phyloP scores from a whole-genome alignment of 2,888 invertebrate species.

The Rhingia campestris region DNA sequence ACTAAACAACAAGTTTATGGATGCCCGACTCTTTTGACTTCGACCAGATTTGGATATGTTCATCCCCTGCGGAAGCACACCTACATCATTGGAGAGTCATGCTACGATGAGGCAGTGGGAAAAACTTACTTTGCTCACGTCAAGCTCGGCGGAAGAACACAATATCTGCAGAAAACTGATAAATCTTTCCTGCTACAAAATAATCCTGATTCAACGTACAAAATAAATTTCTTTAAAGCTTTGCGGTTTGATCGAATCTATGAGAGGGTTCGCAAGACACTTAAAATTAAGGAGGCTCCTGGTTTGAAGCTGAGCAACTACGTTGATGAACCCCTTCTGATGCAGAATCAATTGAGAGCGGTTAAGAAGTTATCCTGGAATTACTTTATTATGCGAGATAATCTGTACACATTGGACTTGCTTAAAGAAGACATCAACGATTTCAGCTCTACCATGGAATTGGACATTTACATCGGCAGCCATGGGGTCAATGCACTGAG shows the following conservation, averaged over 20 bases:
- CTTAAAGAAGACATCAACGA: conserved; percentile 76
- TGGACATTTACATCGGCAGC: conserved; percentile 77
- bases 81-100: conserved; percentile 77
- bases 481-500: conserved; percentile 75
- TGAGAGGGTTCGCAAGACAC: conserved; percentile 70
- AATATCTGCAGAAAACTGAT: conserved; percentile 69
- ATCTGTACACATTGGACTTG: conserved; percentile 73
- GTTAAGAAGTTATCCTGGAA: conserved; percentile 78
- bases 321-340: conserved; percentile 75
- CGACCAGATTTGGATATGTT: conserved; percentile 77
- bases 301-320: conserved; percentile 75
- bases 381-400: conserved; percentile 76
- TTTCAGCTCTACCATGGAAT: conserved; percentile 56
- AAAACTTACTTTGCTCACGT: conserved; percentile 77
- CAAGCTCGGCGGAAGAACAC: conserved; percentile 70
- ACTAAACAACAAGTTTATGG: conserved; percentile 75
- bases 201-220: conserved; percentile 77
- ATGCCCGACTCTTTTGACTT: conserved; percentile 74
- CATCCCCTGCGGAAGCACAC: conserved; percentile 76
- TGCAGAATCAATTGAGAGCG: conserved; percentile 76
- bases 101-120: conserved; percentile 76
- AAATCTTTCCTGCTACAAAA: conserved; percentile 73
- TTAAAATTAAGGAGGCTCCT: conserved; percentile 73
- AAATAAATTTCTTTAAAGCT: conserved; percentile 77
- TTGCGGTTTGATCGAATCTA: conserved; percentile 77